A percentile compares a stretch with the other conserved stretches of the same genome.
phyloP scores from a whole-genome alignment of 92 coral and sea anemone genomes.

The Palythoa caribaeorum region DNA sequence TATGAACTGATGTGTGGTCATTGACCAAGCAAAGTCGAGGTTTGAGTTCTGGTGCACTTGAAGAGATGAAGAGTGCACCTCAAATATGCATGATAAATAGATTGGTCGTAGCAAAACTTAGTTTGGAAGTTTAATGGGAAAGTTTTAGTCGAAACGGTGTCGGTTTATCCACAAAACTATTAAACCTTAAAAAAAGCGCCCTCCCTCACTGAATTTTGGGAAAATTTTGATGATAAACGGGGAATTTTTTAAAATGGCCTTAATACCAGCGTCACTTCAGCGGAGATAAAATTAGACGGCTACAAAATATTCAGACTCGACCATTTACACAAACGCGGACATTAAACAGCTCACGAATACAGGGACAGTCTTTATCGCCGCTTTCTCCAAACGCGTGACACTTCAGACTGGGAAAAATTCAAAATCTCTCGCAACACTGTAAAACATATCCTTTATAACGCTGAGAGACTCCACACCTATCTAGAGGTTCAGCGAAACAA shows the following conservation, averaged over 20 bases:
- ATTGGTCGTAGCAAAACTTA: no score
- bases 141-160: background rate
- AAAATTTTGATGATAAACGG: no score
- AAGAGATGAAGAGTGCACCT: background rate
- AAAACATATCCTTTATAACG: slow-evolving; percentile 7
- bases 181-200: no score
- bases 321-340: background rate
- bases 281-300: background rate
- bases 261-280: no score
- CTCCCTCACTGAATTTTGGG: no score
- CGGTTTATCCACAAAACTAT: no score
- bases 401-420: slow-evolving; percentile 12
- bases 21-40: no score
- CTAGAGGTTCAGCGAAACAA: slow-evolving; percentile 46
- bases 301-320: background rate
- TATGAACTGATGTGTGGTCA: no score
- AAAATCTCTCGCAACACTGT: slow-evolving; percentile 37
- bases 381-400: slow-evolving; percentile 30
- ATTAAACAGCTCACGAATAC: background rate
- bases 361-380: slow-evolving; percentile 9
- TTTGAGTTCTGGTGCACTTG: no score
- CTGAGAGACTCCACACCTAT: slow-evolving; percentile 25
- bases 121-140: background rate
- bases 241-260: no score
- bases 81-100: background rate